Percentiles rank a stretch among this genome's conserved stretches.
phyloP scores from a whole-genome alignment of 2,888 invertebrate species.

The Synergus itoensis region DNA sequence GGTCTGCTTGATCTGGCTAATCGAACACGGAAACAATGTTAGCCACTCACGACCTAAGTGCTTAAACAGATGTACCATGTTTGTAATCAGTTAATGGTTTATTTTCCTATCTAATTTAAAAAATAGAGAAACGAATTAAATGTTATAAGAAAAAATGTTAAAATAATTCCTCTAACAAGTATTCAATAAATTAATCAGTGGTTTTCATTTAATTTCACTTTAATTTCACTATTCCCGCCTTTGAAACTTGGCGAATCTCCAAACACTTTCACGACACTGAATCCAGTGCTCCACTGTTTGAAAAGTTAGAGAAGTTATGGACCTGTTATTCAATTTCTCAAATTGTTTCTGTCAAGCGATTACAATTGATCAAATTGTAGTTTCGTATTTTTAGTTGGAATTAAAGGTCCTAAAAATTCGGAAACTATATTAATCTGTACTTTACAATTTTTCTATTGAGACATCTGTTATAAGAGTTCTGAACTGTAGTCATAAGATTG shows the following conservation, averaged over 20 bases:
- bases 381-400: not conserved
- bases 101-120: not conserved
- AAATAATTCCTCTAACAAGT: not conserved
- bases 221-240: not conserved
- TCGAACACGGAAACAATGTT: not conserved
- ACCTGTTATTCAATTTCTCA: conserved; percentile 28
- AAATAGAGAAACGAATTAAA: not conserved
- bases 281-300: not conserved
- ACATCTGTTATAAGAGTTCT: not conserved
- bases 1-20: not conserved
- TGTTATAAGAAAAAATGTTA: too few species aligned
- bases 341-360: conserved; percentile 22
- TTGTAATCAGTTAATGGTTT: not conserved
- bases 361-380: not conserved
- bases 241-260: conserved; percentile 28
- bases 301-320: conserved; percentile 22
- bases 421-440: too few species aligned
- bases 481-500: not conserved
- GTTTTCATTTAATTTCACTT: conserved; percentile 24
- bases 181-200: not conserved
- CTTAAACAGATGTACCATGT: not conserved
- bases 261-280: conserved; percentile 18
- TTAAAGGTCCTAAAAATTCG: not conserved
- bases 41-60: not conserved
- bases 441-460: not conserved